Conservation (phyloP, 2,113 vertebrate species). For the Notechis scutatus region DNA sequence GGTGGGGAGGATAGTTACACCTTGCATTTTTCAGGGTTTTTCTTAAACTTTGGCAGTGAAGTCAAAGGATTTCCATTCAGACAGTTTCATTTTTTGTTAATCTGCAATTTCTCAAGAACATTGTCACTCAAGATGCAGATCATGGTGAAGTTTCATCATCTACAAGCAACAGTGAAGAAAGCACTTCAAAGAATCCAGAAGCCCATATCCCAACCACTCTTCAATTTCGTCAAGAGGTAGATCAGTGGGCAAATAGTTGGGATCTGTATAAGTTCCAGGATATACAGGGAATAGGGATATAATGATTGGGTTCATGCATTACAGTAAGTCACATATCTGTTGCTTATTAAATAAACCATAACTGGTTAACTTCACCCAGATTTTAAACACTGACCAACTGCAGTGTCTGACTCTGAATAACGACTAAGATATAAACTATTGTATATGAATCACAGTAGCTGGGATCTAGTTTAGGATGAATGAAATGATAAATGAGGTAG, state of each 20-base stretch:
- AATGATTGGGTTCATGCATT: background rate
- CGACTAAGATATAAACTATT: background rate
- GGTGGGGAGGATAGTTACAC: too few relatives aligned
- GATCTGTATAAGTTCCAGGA: accelerated
- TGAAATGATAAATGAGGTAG: background rate
- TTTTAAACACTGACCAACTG: background rate
- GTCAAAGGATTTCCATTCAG: background rate
- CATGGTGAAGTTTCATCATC: background rate
- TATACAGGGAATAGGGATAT: background rate
- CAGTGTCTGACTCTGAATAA: background rate
- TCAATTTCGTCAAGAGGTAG: conserved; percentile 82
- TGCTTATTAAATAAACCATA: background rate
- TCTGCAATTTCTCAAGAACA: conserved; percentile 1
- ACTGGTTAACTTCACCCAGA: background rate
- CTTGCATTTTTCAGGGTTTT: background rate
- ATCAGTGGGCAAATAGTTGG: background rate
- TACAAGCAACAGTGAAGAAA: background rate
- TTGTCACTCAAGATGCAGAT: background rate
- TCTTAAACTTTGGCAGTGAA: background rate
- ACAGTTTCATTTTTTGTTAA: conserved; percentile 21
- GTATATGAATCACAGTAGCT: background rate
- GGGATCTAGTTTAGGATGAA: background rate
- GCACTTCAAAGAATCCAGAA: background rate
- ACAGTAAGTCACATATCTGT: background rate
- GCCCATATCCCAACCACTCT: conserved; percentile 64